Conservation (phyloP, 2,888 invertebrate genomes). For the Tenthredo livida region DNA sequence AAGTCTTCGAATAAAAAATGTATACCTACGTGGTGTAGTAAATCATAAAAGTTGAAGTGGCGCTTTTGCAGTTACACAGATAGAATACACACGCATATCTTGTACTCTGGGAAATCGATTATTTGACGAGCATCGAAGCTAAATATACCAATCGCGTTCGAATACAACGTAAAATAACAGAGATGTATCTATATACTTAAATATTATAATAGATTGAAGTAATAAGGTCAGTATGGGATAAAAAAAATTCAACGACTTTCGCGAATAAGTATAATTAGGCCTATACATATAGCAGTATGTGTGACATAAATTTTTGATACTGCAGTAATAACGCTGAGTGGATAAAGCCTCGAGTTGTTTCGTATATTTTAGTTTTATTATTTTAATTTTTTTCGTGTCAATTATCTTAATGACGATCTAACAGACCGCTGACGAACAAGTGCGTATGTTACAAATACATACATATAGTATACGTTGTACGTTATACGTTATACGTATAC, state of each 20-base stretch:
- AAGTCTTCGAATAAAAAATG: neutral
- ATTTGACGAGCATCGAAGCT: slow-evolving; percentile 16
- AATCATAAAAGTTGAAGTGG: neutral
- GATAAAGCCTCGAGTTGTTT: neutral
- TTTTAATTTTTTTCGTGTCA: neutral
- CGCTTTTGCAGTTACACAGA: neutral
- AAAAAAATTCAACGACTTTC: neutral
- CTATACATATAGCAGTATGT: no score
- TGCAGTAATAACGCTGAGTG: neutral
- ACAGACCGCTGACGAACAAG: neutral
- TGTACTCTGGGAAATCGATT: neutral
- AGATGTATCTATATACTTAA: neutral
- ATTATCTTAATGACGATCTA: slow-evolving; percentile 20
- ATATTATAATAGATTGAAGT: neutral
- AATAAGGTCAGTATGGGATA: neutral
- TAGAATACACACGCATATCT: neutral
- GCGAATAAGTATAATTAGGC: neutral
- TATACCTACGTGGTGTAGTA: neutral
- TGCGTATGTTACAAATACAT: neutral
- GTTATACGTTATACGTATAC: neutral
- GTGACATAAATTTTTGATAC: neutral
- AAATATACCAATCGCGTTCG: neutral
- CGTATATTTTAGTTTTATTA: neutral
- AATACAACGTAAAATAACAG: neutral
- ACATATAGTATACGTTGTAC: neutral